phyloP scores from a whole-genome alignment of 1,140 invertebrate species.

The Nylanderia fulva region DNA sequence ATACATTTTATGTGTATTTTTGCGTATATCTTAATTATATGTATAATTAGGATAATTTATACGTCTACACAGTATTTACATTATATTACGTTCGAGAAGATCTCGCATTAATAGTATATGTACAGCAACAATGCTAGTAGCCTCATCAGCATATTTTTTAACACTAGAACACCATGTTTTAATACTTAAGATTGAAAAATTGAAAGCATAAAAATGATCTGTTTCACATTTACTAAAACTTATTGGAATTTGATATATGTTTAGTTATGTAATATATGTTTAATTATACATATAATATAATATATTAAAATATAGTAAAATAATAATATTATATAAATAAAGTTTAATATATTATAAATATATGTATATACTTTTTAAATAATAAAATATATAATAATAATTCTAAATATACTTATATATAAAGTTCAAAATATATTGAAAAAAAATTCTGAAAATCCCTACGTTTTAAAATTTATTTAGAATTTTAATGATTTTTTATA shows the following conservation, averaged over 20 bases:
- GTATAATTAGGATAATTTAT: slow-evolving; percentile 56
- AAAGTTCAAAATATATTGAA: too few relatives aligned
- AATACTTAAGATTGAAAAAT: slow-evolving; percentile 3
- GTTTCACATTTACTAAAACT: too few relatives aligned
- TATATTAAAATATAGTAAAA: too few relatives aligned
- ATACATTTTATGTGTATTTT: slow-evolving; percentile 33
- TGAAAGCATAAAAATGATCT: not conserved
- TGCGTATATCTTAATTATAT: slow-evolving; percentile 7
- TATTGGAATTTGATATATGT: not conserved
- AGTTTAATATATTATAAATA: too few relatives aligned
- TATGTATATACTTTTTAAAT: too few relatives aligned
- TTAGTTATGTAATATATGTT: too few relatives aligned
- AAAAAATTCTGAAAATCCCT: not conserved
- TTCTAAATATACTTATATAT: too few relatives aligned
- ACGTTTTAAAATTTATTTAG: not conserved
- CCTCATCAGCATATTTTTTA: slow-evolving; percentile 14
- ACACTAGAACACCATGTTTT: slow-evolving; percentile 21
- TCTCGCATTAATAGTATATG: slow-evolving; percentile 24
- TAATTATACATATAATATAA: too few relatives aligned
- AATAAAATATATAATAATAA: too few relatives aligned
- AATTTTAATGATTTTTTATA: slow-evolving; percentile 7
- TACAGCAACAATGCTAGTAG: slow-evolving; percentile 47
- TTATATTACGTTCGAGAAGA: slow-evolving; percentile 37
- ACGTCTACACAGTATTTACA: slow-evolving; percentile 62
- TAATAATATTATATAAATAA: too few relatives aligned